These are phyloP conservation scores for Trididemnum clinides DNA, from an alignment of 23 tunicate genomes.

Conservation along the genomic window DNA sequence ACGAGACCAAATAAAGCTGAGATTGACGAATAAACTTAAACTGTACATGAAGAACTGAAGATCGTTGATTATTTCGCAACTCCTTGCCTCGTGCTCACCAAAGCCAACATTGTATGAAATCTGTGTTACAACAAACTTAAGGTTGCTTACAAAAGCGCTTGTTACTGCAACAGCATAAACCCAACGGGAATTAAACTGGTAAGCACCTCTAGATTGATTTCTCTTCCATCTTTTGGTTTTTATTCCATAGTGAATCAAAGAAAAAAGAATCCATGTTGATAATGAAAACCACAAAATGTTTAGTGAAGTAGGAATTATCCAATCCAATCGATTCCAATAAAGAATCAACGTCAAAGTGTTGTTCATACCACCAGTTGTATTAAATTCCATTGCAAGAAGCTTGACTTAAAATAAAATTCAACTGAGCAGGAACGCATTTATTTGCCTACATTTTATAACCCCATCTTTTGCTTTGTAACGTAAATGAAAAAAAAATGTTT, in stretches of 20 bases:
- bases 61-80: constrained; percentile 56
- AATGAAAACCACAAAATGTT: neutral
- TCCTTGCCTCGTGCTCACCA: neutral
- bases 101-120: constrained; percentile 28
- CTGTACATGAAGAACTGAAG: constrained; percentile 29
- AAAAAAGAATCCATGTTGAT: constrained; percentile 4
- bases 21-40: constrained; percentile 2
- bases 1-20: constrained; percentile 54
- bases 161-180: constrained; percentile 39
- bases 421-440: too few relatives aligned
- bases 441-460: too few relatives aligned
- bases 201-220: neutral
- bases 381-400: too few relatives aligned
- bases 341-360: too few relatives aligned
- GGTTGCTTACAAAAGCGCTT: constrained; percentile 8
- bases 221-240: constrained; percentile 39
- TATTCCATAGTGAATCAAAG: constrained; percentile 33
- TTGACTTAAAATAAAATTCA: too few relatives aligned
- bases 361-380: too few relatives aligned
- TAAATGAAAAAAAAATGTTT: too few relatives aligned
- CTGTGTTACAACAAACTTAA: constrained; percentile 20
- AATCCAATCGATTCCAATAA: neutral
- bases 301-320: constrained; percentile 29
- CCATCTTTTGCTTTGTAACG: too few relatives aligned
- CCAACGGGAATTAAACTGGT: constrained; percentile 27